Percentiles rank a stretch among this genome's conserved stretches.
Conservation (phyloP, 2,113 vertebrate species). For the Eidolon helvum region DNA sequence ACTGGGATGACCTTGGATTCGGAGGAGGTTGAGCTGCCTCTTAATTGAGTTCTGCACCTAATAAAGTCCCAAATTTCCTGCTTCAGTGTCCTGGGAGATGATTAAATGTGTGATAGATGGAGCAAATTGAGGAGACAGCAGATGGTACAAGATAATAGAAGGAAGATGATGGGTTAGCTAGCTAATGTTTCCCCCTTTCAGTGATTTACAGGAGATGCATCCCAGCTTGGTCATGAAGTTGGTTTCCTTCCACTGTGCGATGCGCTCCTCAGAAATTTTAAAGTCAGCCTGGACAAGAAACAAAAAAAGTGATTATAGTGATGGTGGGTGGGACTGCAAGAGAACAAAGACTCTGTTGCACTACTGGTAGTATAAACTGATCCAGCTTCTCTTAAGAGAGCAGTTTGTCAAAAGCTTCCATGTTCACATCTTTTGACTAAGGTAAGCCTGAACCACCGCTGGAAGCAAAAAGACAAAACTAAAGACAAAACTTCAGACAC, state of each 20-base stretch:
- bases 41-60: neutral
- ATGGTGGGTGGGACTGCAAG: neutral
- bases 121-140: neutral
- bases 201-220: constrained; percentile 91
- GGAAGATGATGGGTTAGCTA: constrained; percentile 77
- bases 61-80: neutral
- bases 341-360: neutral
- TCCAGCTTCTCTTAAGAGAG: neutral
- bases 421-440: neutral
- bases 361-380: neutral
- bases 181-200: constrained; percentile 95
- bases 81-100: constrained; percentile 30
- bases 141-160: neutral
- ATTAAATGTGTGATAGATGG: neutral
- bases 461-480: neutral
- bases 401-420: neutral
- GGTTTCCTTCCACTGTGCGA: constrained; percentile 94
- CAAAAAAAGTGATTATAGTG: neutral
- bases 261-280: constrained; percentile 87
- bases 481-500: neutral
- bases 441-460: neutral
- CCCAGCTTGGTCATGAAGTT: constrained; percentile 95
- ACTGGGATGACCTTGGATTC: neutral
- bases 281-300: constrained; percentile 88
- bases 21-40: neutral